Evolutionary conservation across 2,797 vertebrate species (phyloP), one percentile per base, ranked within the genome.

Genomic region (Chaenodraco wilsoni): DNA sequence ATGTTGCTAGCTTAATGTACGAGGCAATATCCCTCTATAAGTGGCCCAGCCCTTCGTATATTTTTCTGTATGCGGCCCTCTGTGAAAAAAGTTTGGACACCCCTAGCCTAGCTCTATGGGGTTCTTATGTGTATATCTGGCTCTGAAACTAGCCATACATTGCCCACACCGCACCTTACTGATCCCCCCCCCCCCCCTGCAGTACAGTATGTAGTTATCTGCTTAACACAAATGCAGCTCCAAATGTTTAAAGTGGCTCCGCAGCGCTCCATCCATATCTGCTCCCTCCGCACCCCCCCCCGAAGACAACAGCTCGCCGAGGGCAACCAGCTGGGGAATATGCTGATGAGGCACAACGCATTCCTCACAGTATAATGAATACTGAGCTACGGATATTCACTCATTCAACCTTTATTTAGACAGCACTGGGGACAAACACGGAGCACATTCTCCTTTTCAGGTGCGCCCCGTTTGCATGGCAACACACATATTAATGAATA

Each of bases 231-330:
- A 90, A 91, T 74, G 75, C 76, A 58, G 72, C 83, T 88, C 87
- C 85, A 91, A 88, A 87, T 89, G 91, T 93, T 89, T 88, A 91
- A 85, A 78, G 85, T 85, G 72, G 57, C 79, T 87, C 77, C 49
- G 84, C 82, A 67, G 70, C 41, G 69, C 81, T 86, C 72, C 88
- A 87, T 90, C 90, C 71, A 70, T 87, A 88, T 90, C 84, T 85
- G 82, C 72, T 65, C 82, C 69, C 72, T 75, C 74, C 68, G 45
- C 75, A 69, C 60, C 64, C 65, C 66, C 65, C 60, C 60, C 48
- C 1, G 43, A 54, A 86, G 86, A 90, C 85, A 81, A 79, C 72
- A 5, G 72, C 76, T 9, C 3, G 59, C 72, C 27, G 56, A 78
- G 78, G 82, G 81, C 81, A 82, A 55, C 65, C 65, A 84, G 75